A percentile compares a stretch with the other conserved stretches of the same genome.
Evolutionary conservation across 2,797 vertebrate species (phyloP).

Genomic region (Mus minutoides): DNA sequence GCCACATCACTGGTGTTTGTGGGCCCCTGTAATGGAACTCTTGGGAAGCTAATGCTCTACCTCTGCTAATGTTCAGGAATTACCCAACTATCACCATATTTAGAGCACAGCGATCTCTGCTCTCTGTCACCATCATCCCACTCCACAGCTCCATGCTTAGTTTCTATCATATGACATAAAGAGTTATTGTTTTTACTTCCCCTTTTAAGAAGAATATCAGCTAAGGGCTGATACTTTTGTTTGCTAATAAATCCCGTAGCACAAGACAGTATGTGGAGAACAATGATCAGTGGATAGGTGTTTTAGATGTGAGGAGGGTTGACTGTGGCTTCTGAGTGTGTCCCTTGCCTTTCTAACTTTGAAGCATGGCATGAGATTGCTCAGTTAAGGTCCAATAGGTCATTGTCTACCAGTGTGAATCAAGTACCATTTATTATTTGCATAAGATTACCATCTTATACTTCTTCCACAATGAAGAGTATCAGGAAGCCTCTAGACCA

Average conservation of each 20-base stretch:
- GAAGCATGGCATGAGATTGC: not conserved
- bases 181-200: not conserved
- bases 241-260: constrained; percentile 1
- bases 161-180: not conserved
- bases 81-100: not conserved
- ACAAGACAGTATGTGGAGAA: not conserved
- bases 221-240: not conserved
- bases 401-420: not conserved
- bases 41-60: not conserved
- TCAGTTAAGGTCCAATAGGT: not conserved
- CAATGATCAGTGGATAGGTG: not conserved
- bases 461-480: not conserved
- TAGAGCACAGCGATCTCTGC: not conserved
- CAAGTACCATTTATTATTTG: not conserved
- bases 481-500: not conserved
- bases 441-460: not conserved
- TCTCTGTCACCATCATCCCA: not conserved
- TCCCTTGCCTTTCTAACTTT: not conserved
- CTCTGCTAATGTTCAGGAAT: not conserved
- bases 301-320: not conserved
- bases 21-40: not conserved
- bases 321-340: not conserved
- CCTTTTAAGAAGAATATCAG: not conserved
- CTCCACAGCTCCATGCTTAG: not conserved
- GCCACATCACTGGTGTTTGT: not conserved